Conservation (phyloP, 1,140 invertebrate species). For the Drosophila quadrilineata region DNA sequence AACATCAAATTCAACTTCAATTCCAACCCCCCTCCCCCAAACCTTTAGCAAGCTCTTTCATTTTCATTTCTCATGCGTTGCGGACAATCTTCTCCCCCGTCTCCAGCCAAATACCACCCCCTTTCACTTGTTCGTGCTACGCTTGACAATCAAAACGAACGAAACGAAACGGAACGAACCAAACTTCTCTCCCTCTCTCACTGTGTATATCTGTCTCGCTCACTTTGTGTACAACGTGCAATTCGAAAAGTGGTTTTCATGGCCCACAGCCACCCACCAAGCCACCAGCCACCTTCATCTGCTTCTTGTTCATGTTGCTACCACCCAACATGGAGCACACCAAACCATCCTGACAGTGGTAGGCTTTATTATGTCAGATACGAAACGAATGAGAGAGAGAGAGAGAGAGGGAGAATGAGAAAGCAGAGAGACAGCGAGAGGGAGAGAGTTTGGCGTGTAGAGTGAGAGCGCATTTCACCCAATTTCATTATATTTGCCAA, state of each 20-base stretch:
- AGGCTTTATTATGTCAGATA: slow-evolving; percentile 73
- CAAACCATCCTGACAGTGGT: slow-evolving; percentile 39
- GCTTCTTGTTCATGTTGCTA: too few relatives aligned
- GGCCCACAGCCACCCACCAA: slow-evolving; percentile 46
- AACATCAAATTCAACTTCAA: too few relatives aligned
- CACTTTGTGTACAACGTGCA: slow-evolving; percentile 64
- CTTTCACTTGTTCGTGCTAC: slow-evolving; percentile 17
- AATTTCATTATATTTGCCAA: slow-evolving; percentile 80
- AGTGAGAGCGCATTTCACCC: slow-evolving; percentile 64
- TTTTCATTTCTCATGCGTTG: slow-evolving; percentile 66
- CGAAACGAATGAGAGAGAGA: slow-evolving; percentile 9
- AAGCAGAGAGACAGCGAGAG: neutral
- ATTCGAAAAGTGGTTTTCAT: slow-evolving; percentile 77
- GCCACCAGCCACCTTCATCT: slow-evolving; percentile 37
- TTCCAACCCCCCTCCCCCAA: too few relatives aligned
- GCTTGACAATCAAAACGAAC: slow-evolving; percentile 49
- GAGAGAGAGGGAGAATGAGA: neutral
- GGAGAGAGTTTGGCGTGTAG: neutral
- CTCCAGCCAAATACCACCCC: too few relatives aligned
- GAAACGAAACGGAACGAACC: too few relatives aligned
- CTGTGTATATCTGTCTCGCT: slow-evolving; percentile 14
- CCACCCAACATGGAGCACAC: slow-evolving; percentile 13
- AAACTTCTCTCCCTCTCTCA: slow-evolving; percentile 18
- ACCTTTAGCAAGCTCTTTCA: slow-evolving; percentile 60
- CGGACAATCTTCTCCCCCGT: slow-evolving; percentile 17